Evolutionary conservation across 2,888 invertebrate genomes (phyloP).

Genomic region (Smittia aterrima): DNA sequence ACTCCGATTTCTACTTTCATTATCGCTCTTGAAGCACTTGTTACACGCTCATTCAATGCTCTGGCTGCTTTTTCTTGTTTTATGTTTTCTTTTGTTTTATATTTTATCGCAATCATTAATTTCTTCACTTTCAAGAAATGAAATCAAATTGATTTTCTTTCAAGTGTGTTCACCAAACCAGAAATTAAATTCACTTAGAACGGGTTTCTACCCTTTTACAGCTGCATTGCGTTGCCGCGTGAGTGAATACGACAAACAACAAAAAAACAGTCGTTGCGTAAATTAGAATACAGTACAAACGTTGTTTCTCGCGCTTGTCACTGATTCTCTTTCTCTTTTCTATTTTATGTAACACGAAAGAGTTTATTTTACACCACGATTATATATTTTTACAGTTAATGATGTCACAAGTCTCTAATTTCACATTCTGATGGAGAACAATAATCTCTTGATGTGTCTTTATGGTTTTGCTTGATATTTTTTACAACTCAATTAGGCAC

Average conservation of each 20-base stretch:
- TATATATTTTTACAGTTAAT: constrained; percentile 17
- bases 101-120: not conserved
- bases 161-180: not conserved
- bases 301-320: not conserved
- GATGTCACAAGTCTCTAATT: constrained; percentile 11
- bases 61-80: not conserved
- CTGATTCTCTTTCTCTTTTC: not conserved
- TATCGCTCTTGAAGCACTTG: constrained; percentile 14
- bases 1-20: constrained; percentile 48
- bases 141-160: constrained; percentile 9
- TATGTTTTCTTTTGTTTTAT: not conserved
- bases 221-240: not conserved
- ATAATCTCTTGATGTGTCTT: not conserved
- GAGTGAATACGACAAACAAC: not conserved
- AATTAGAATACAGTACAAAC: constrained; percentile 2
- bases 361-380: constrained; percentile 1
- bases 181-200: not conserved
- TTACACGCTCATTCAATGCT: not conserved
- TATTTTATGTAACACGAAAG: not conserved
- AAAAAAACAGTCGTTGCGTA: constrained; percentile 1
- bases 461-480: not conserved
- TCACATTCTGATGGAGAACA: not conserved
- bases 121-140: not conserved
- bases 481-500: constrained; percentile 15
- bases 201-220: constrained; percentile 10